These are phyloP conservation scores for Zoanthus sansibaricus DNA, from an alignment of 92 coral and sea anemone species.

Conservation along the genomic window DNA sequence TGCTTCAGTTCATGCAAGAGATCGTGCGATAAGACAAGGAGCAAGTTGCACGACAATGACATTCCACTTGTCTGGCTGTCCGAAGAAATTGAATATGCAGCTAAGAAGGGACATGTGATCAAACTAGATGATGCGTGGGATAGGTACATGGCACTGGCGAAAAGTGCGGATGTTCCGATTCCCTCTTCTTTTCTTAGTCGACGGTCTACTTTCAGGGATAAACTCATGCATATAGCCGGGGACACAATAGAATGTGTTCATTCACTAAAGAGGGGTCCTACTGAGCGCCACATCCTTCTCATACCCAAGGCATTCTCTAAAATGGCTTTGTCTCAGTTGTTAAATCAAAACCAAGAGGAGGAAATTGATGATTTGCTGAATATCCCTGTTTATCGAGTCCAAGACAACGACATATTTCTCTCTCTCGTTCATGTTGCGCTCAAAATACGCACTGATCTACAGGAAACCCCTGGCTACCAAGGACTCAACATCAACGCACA, in stretches of 20 bases:
- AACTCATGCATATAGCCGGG: constrained; percentile 43
- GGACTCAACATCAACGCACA: too few species aligned
- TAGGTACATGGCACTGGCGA: constrained; percentile 59
- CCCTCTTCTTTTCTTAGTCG: constrained; percentile 36
- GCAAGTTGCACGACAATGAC: constrained; percentile 51
- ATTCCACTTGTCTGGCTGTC: constrained; percentile 64
- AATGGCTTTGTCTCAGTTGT: constrained; percentile 30
- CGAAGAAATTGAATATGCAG: constrained; percentile 65
- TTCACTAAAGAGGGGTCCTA: constrained; percentile 55
- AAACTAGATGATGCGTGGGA: constrained; percentile 68
- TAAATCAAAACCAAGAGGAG: too few species aligned
- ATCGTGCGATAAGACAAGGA: constrained; percentile 34
- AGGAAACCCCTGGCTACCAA: too few species aligned
- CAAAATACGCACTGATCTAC: too few species aligned
- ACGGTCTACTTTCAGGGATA: constrained; percentile 50
- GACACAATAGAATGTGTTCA: constrained; percentile 52
- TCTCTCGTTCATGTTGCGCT: too few species aligned
- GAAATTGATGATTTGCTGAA: too few species aligned
- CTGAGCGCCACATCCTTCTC: constrained; percentile 63
- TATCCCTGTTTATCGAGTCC: too few species aligned
- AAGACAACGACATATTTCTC: too few species aligned
- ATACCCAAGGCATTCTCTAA: constrained; percentile 54
- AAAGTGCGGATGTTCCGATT: constrained; percentile 51
- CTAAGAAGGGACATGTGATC: constrained; percentile 65
- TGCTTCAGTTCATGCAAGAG: constrained; percentile 54